Conservation (phyloP, 2,113 vertebrate genomes). For the Ibidorhyncha struthersii region DNA sequence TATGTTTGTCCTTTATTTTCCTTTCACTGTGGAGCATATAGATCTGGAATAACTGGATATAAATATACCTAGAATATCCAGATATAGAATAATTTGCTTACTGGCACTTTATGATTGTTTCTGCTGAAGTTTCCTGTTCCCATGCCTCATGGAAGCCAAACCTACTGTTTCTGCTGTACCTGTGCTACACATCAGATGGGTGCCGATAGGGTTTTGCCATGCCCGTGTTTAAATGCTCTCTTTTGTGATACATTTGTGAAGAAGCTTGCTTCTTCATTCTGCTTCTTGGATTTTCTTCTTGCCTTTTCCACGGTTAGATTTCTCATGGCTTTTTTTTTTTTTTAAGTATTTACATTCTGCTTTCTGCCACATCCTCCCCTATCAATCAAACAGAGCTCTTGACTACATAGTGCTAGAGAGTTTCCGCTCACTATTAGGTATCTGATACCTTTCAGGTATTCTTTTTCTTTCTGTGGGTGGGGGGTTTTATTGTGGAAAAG, state of each 20-base stretch:
- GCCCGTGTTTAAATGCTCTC: background rate
- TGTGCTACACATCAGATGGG: background rate
- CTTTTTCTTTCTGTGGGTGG: background rate
- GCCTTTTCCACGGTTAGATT: background rate
- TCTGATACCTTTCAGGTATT: background rate
- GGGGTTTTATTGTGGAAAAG: background rate
- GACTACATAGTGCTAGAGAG: background rate
- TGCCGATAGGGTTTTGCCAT: background rate
- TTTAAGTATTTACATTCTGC: background rate
- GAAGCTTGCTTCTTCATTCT: background rate
- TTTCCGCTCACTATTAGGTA: background rate
- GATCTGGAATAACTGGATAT: background rate
- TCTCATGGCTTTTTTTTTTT: background rate
- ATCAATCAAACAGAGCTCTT: background rate
- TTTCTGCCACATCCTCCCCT: background rate
- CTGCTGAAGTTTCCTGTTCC: background rate
- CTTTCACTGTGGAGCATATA: background rate
- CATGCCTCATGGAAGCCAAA: background rate
- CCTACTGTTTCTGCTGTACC: background rate
- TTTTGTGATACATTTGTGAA: background rate
- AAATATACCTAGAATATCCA: background rate
- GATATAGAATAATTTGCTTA: background rate
- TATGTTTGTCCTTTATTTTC: background rate
- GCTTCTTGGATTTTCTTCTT: background rate
- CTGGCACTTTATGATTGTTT: background rate